These are phyloP conservation scores for Rhabdomys pumilio DNA, from an alignment of 2,797 vertebrate genomes.

Conservation along the genomic window DNA sequence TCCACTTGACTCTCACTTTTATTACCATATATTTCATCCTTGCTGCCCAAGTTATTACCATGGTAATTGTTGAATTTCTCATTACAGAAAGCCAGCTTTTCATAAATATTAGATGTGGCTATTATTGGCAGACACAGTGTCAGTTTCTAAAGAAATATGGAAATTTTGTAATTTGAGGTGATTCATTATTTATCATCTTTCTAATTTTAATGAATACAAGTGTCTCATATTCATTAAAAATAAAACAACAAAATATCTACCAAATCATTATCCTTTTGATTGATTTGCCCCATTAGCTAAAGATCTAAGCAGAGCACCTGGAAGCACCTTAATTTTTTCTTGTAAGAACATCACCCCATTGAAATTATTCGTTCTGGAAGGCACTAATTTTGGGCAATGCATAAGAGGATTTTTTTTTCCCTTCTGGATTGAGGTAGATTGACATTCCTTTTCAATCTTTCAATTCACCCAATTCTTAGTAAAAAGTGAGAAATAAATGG, in stretches of 20 bases:
- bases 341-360: constrained; percentile 51
- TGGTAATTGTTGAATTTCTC: constrained; percentile 79
- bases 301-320: constrained; percentile 63
- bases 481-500: constrained; percentile 50
- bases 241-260: constrained; percentile 77
- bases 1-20: constrained; percentile 19
- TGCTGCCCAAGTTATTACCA: constrained; percentile 67
- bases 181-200: constrained; percentile 85
- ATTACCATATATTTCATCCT: constrained; percentile 67
- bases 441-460: constrained; percentile 53
- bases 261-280: constrained; percentile 73
- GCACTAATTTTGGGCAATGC: constrained; percentile 75
- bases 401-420: constrained; percentile 37
- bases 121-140: constrained; percentile 75
- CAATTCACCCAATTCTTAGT: constrained; percentile 57
- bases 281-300: constrained; percentile 63
- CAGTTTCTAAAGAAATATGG: constrained; percentile 78
- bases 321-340: constrained; percentile 76
- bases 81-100: constrained; percentile 78
- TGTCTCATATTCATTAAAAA: constrained; percentile 82
- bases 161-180: constrained; percentile 79
- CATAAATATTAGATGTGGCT: constrained; percentile 83
- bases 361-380: constrained; percentile 76
- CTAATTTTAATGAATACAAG: constrained; percentile 80
- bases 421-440: constrained; percentile 50